phyloP scores from a whole-genome alignment of 1,140 invertebrate species.

The Asobara japonica region DNA sequence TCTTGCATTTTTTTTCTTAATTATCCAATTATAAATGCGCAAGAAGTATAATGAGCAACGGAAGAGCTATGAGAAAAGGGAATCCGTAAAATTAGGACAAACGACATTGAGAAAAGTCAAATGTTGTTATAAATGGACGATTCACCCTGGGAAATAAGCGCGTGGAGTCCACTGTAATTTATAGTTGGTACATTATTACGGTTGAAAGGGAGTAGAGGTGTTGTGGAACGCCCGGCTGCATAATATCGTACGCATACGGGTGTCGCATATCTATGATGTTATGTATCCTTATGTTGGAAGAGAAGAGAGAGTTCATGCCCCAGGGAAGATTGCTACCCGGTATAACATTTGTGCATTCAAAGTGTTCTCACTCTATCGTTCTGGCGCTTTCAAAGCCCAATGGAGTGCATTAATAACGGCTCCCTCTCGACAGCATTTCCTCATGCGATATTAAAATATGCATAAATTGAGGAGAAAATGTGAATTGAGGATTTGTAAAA shows the following conservation, averaged over 20 bases:
- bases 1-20: too few species aligned
- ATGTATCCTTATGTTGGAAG: slow-evolving; percentile 11
- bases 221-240: slow-evolving; percentile 22
- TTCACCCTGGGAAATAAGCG: slow-evolving; percentile 6
- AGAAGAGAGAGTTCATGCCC: slow-evolving; percentile 12
- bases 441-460: neutral
- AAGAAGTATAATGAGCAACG: too few species aligned
- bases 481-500: neutral
- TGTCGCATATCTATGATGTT: slow-evolving; percentile 24
- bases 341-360: slow-evolving; percentile 13
- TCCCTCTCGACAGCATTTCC: neutral
- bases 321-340: slow-evolving; percentile 28
- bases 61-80: neutral
- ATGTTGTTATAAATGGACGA: neutral
- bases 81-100: neutral
- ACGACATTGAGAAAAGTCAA: slow-evolving; percentile 12
- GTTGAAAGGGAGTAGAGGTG: slow-evolving; percentile 12
- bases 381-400: neutral
- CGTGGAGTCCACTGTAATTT: slow-evolving; percentile 23
- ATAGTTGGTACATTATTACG: slow-evolving; percentile 30
- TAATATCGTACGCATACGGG: slow-evolving; percentile 20
- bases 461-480: neutral
- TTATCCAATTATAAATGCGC: too few species aligned
- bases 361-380: neutral
- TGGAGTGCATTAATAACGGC: neutral